Evolutionary conservation across 1,140 invertebrate genomes (phyloP).

Genomic region (Tribolium madens): DNA sequence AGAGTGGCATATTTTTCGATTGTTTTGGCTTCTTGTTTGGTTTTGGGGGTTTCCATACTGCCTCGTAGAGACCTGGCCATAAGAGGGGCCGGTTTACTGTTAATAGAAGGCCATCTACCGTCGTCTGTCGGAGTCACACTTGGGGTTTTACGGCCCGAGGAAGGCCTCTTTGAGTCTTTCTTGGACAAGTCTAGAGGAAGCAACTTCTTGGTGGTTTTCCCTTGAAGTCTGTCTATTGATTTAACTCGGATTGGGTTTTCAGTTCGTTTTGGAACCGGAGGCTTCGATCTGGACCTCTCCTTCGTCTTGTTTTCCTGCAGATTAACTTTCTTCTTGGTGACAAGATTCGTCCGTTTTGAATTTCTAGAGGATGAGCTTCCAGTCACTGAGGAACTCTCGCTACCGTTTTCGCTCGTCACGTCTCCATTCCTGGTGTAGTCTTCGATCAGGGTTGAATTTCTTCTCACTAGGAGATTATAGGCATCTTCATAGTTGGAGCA

Average conservation of each 20-base stretch:
- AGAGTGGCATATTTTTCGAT: conserved; percentile 81
- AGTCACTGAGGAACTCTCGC: conserved; percentile 79
- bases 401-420: conserved; percentile 77
- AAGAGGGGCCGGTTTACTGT: conserved; percentile 60
- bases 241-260: conserved; percentile 69
- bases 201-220: conserved; percentile 48
- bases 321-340: conserved; percentile 62
- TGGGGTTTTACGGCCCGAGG: conserved; percentile 41
- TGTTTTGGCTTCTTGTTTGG: conserved; percentile 67
- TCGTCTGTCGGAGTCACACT: conserved; percentile 76
- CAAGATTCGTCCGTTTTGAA: conserved; percentile 53
- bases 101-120: conserved; percentile 73
- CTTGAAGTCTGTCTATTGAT: conserved; percentile 58
- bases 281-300: conserved; percentile 54
- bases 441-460: conserved; percentile 66
- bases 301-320: conserved; percentile 60
- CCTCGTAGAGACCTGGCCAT: conserved; percentile 61
- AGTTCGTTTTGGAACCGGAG: conserved; percentile 68
- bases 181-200: conserved; percentile 54
- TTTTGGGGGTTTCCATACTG: conserved; percentile 48
- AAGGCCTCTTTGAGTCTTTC: conserved; percentile 51
- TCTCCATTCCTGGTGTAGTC: conserved; percentile 67
- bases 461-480: conserved; percentile 68
- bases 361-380: conserved; percentile 65
- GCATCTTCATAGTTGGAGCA: conserved; percentile 77